Percentiles rank a stretch among this genome's conserved stretches.
Evolutionary conservation across 2,888 invertebrate species (phyloP).

Genomic region (Tenthredo scrophulariae): DNA sequence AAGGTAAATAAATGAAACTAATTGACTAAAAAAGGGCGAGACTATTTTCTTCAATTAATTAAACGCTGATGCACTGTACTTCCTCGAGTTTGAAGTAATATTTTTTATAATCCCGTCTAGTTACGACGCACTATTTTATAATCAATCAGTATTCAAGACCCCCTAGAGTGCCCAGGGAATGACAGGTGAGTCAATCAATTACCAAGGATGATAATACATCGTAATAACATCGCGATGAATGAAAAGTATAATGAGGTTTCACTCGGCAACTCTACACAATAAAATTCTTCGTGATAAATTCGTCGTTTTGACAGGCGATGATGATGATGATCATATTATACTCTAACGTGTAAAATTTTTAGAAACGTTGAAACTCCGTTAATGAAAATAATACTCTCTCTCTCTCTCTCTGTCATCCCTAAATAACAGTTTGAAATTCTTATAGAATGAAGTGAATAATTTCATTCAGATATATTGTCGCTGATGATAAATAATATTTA

Average conservation of each 20-base stretch:
- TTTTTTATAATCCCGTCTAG: neutral
- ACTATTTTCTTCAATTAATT: neutral
- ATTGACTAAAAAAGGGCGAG: neutral
- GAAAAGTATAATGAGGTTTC: conserved; percentile 45
- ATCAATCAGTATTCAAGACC: conserved; percentile 47
- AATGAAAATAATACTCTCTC: neutral
- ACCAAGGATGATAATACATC: conserved; percentile 16
- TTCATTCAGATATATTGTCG: neutral
- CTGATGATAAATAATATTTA: neutral
- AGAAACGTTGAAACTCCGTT: neutral
- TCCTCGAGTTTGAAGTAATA: neutral
- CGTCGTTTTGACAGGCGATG: neutral
- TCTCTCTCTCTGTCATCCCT: neutral
- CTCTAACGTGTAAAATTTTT: neutral
- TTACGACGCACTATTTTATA: conserved; percentile 25
- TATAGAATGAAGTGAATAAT: neutral
- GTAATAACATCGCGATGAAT: conserved; percentile 25
- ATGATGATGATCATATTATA: neutral
- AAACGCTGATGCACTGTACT: neutral
- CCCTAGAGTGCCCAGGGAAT: neutral
- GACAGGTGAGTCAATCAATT: conserved; percentile 48
- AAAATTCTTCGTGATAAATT: conserved; percentile 39
- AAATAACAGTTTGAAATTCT: neutral
- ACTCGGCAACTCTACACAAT: conserved; percentile 10
- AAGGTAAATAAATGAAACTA: neutral